Percentiles rank a stretch among this genome's conserved stretches.
Conservation (phyloP, 1,140 invertebrate species). For the Drosophila ficusphila region DNA sequence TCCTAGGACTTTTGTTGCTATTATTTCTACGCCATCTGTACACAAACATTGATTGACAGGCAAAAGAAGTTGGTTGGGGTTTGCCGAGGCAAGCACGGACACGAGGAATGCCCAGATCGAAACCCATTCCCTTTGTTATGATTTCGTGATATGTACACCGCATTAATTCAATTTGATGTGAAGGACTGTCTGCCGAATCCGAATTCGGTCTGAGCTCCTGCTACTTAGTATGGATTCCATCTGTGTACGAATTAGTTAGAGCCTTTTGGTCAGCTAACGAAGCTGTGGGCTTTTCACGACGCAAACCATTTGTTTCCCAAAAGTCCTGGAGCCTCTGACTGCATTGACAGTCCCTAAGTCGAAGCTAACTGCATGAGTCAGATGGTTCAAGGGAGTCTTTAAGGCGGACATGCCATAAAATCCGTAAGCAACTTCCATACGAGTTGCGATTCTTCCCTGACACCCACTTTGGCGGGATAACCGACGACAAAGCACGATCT, state of each 20-base stretch:
- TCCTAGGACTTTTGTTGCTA: too few relatives aligned
- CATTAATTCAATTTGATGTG: slow-evolving; percentile 80
- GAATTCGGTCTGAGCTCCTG: slow-evolving; percentile 34
- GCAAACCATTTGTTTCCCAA: slow-evolving; percentile 37
- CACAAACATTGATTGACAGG: slow-evolving; percentile 27
- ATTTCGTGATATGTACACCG: slow-evolving; percentile 70
- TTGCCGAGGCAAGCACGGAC: not conserved
- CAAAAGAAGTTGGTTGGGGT: slow-evolving; percentile 6
- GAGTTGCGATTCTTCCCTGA: too few relatives aligned
- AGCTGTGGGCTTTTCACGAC: slow-evolving; percentile 14
- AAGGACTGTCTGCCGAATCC: slow-evolving; percentile 31
- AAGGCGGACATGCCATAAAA: too few relatives aligned
- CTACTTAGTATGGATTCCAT: slow-evolving; percentile 38
- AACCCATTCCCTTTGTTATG: slow-evolving; percentile 48
- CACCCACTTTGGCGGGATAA: too few relatives aligned
- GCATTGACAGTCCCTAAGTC: slow-evolving; percentile 1
- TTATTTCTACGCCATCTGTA: not conserved
- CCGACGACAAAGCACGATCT: too few relatives aligned
- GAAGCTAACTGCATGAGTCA: not conserved
- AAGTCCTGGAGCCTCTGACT: not conserved
- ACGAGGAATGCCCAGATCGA: slow-evolving; percentile 19
- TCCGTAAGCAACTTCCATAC: not conserved
- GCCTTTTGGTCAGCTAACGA: slow-evolving; percentile 7
- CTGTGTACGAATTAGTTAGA: slow-evolving; percentile 35
- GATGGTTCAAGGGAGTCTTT: slow-evolving; percentile 4